Evolutionary conservation across 1,140 invertebrate genomes (phyloP), one percentile per base, ranked within the genome.

Genomic region (Drepana arcuata): DNA sequence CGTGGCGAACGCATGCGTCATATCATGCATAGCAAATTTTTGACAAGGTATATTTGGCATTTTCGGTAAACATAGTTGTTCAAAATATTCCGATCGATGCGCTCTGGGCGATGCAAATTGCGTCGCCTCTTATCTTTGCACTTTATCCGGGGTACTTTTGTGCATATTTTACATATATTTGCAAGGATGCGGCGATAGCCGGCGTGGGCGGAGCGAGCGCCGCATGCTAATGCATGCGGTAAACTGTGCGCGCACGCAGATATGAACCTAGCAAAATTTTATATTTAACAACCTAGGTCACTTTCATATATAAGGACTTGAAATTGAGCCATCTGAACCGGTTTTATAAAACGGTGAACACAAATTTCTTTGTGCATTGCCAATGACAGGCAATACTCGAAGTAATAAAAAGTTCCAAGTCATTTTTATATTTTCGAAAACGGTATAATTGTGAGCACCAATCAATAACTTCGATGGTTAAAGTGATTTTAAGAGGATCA

Each of bases 161-260:
- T 60, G 61, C 68, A 71, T 74, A 74, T 75, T 77, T 77, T 74
- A 73, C 60, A 73, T 69, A 74, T 66, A 71, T 74, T 72, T 73
- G 62, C 56, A 46, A 52, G 64, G 52, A 64, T 66, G 64, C 48
- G 32, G 48, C 49, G 66, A 71, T 68, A 61, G 59, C 44, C 47
- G 30, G 58, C 57, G 71, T 79, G 64, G 71, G 71, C 68, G 70
- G 64, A 64, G 37, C 48, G 44, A 37, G 50, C 41, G 51, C 38
- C 52, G 63, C 65, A 70, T 74, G 59, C 54, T 72, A 74, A 74
- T 78, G 61, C 45, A 58, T 24, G 35, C 53, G 42, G 51, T 52
- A 47, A 44, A 53, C 43, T 39, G 27, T 28, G 32, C 16, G 27
- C 10, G 25, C 47, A 31, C 48, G 50, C 54, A 57, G 49, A 55